These are phyloP conservation scores for Drosophila neocordata DNA, from an alignment of 1,140 invertebrate species.

Conservation along the genomic window DNA sequence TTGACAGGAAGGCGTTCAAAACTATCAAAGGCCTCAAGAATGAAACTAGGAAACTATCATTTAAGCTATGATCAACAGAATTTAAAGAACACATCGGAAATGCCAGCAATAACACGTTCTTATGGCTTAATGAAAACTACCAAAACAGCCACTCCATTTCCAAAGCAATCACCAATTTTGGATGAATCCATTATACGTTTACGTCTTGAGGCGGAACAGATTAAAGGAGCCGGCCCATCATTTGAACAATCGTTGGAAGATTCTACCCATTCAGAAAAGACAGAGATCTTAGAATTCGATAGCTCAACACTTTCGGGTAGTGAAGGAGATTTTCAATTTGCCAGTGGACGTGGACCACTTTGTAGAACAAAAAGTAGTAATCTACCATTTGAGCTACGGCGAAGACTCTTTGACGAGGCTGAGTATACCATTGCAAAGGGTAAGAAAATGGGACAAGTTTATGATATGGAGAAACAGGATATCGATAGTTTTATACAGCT, in stretches of 20 bases:
- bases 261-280: too few relatives aligned
- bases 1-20: background rate
- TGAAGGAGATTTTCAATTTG: too few relatives aligned
- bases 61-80: constrained; percentile 4
- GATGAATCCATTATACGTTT: background rate
- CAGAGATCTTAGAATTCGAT: too few relatives aligned
- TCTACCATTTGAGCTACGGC: background rate
- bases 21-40: background rate
- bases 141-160: background rate
- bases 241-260: background rate
- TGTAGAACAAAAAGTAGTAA: background rate
- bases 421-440: constrained; percentile 22
- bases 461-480: background rate
- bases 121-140: constrained; percentile 5
- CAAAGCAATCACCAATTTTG: background rate
- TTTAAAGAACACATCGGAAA: background rate
- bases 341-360: background rate
- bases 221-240: background rate
- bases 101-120: background rate
- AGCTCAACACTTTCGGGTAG: too few relatives aligned
- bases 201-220: background rate
- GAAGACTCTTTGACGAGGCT: background rate
- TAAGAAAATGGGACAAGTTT: constrained; percentile 11
- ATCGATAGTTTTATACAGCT: background rate
- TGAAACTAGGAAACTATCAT: background rate